Conservation (phyloP, 2,113 vertebrate species). For the Nannobrachium achirus region DNA sequence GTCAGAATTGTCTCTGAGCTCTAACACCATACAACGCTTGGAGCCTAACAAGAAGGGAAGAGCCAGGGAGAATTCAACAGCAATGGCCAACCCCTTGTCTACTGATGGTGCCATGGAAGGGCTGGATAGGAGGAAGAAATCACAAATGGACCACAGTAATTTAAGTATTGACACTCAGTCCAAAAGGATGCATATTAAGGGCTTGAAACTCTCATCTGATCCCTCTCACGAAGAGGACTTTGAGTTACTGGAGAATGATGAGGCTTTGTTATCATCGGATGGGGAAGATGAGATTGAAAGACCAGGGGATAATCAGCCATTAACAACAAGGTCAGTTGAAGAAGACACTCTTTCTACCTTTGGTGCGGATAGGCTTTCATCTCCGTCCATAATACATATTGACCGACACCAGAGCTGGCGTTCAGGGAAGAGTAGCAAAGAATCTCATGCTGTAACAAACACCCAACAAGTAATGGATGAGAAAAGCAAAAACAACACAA, state of each 20-base stretch:
- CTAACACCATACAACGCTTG: constrained; percentile 32
- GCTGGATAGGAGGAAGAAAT: constrained; percentile 35
- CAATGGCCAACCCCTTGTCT: constrained; percentile 32
- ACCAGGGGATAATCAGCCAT: constrained; percentile 5
- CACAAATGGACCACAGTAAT: not conserved
- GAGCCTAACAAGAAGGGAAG: constrained; percentile 27
- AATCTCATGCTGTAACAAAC: not conserved
- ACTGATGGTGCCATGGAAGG: constrained; percentile 58
- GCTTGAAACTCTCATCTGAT: not conserved
- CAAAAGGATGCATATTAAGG: not conserved
- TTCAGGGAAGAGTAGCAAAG: no score
- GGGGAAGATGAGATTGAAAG: constrained; percentile 3
- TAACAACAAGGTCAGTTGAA: constrained; percentile 1
- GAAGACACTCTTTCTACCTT: not conserved
- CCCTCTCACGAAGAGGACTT: constrained; percentile 62
- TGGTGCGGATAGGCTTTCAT: not conserved
- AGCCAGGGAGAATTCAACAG: constrained; percentile 17
- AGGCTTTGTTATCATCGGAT: constrained; percentile 36
- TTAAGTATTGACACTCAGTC: not conserved
- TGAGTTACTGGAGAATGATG: constrained; percentile 57
- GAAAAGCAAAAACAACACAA: constrained; percentile 16
- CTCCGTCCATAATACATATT: not conserved
- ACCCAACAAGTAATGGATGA: constrained; percentile 4
- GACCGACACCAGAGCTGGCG: not conserved
- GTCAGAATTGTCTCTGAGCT: constrained; percentile 54